These are phyloP conservation scores for Napeogenes sylphis DNA, from an alignment of 2,888 invertebrate species.

Conservation along the genomic window DNA sequence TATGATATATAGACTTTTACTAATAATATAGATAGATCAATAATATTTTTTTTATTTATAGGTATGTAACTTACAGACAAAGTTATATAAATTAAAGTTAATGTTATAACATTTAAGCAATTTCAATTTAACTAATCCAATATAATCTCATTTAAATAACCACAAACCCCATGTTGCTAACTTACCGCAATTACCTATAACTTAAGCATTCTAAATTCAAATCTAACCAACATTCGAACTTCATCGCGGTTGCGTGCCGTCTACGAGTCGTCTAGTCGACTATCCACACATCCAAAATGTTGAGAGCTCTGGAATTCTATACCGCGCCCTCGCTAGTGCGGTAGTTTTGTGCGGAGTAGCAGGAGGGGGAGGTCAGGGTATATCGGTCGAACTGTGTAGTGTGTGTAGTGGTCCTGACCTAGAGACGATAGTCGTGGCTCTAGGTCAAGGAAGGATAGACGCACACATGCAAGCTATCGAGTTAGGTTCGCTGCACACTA, in stretches of 20 bases:
- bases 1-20: not conserved
- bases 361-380: conserved; percentile 39
- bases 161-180: conserved; percentile 1
- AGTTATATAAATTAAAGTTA: not conserved
- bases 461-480: conserved; percentile 51
- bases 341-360: conserved; percentile 19
- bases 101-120: not conserved
- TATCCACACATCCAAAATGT: conserved; percentile 47
- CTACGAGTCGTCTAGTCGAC: conserved; percentile 68
- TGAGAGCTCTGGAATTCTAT: conserved; percentile 45
- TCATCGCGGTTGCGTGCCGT: conserved; percentile 48
- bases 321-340: conserved; percentile 37
- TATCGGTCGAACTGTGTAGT: conserved; percentile 55
- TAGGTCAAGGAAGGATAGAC: conserved; percentile 77
- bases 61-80: not conserved
- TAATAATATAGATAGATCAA: not conserved
- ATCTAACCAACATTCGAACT: conserved; percentile 37
- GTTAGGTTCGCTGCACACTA: conserved; percentile 29
- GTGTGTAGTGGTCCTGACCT: conserved; percentile 73
- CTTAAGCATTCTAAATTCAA: conserved; percentile 41
- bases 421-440: conserved; percentile 68
- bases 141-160: not conserved
- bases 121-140: not conserved
- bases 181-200: conserved; percentile 42
- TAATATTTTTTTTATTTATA: too few relatives aligned